Evolutionary conservation across 2,113 vertebrate genomes (phyloP).

Genomic region (Colius striatus): DNA sequence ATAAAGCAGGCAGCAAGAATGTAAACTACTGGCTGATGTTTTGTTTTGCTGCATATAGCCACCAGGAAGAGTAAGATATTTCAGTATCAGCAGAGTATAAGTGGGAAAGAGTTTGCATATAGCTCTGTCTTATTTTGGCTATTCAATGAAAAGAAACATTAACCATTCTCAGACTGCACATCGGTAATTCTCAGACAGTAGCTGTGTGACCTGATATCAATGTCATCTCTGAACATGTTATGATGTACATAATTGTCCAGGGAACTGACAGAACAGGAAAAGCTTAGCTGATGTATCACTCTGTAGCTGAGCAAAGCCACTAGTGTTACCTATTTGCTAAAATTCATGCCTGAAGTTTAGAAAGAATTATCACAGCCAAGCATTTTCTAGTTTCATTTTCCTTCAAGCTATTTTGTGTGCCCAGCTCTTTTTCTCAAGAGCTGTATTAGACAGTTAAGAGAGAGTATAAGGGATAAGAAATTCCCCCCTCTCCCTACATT

Average conservation of each 20-base stretch:
- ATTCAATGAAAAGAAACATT: background rate
- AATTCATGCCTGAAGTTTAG: background rate
- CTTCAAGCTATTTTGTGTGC: background rate
- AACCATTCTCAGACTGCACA: conserved; percentile 7
- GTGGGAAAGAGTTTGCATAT: conserved; percentile 26
- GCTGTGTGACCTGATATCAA: background rate
- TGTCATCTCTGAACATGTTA: background rate
- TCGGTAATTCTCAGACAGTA: background rate
- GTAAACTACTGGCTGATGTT: conserved; percentile 49
- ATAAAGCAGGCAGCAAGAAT: conserved; percentile 59
- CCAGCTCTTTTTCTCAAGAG: background rate
- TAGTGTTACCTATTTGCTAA: background rate
- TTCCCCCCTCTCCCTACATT: background rate
- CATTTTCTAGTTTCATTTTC: background rate
- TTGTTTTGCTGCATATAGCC: conserved; percentile 61
- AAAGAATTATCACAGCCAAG: background rate
- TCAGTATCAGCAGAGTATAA: conserved; percentile 24
- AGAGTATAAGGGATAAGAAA: background rate
- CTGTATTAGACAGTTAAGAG: background rate
- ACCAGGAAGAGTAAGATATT: conserved; percentile 42
- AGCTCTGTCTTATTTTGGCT: conserved; percentile 32
- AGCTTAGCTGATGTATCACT: background rate
- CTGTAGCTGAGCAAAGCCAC: background rate
- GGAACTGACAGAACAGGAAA: background rate
- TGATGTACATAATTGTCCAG: background rate